Base-by-base conservation (phyloP, 2,888 invertebrate genomes). In the Hypercompe scribonia region DNA sequence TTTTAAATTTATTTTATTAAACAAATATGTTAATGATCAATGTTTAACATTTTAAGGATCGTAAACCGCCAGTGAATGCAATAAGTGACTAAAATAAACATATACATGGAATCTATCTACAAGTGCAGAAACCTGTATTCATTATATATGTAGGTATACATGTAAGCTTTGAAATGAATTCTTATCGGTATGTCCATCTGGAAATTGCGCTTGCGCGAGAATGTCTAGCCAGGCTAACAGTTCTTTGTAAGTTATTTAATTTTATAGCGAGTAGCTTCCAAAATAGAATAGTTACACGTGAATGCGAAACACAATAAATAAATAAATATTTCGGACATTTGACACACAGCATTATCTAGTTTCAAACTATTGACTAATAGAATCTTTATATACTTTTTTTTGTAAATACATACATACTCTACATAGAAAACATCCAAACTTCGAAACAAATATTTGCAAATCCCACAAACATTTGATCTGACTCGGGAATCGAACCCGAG, bases 171-270 rank as follows among this genome's bases (percentile, higher is more conserved):
- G n/a, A 34, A 65, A 36, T n/a, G 36, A 36, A 36, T 34, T 65
- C 36, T 36, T 65, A 65, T 36, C 36, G 21, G 65, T 65, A n/a
- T 65, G 36, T 65, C 13, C 18, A 34, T 64, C 64, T 64, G 58
- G n/a, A 28, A 54, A 58, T 28, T 28, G 58, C 58, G 58, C 58
- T 58, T 58, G 58, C 28, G 28, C 61, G 61, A 61, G 61, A 31
- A 61, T 61, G 61, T 61, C 58, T 58, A 31, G 28, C 18, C 61
- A 18, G 61, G 7, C 7, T 61, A 31, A 31, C 61, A 61, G 61
- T 61, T 61, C 28, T 61, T 61, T 61, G 31, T 1, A 31, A 31
- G 7, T 31, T 31, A 61, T n/a, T 24, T 65, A 65, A 31, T 8
- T 61, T 61, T 61, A 39, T 36, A 58, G 34, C 18, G 7, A 11